phyloP scores from a whole-genome alignment of 2,797 vertebrate species.

The Orestias chungarensis region DNA sequence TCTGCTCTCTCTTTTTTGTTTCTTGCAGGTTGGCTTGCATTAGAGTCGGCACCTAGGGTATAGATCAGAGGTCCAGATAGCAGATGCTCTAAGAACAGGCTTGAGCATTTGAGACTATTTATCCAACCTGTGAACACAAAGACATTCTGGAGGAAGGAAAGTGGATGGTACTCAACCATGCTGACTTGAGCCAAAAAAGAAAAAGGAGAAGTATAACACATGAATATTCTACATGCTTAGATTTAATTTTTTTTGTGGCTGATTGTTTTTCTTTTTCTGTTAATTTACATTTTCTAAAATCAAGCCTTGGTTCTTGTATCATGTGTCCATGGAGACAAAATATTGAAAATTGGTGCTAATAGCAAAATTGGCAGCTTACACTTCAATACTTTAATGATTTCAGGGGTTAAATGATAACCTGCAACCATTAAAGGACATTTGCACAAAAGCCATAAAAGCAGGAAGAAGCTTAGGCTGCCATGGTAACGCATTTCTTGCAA shows the following conservation, averaged over 20 bases:
- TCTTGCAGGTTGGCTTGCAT: conserved; percentile 72
- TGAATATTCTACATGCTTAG: conserved; percentile 7
- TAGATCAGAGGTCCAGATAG: conserved; percentile 77
- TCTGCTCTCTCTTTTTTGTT: conserved; percentile 27
- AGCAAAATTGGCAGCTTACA: conserved; percentile 24
- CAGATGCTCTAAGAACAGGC: conserved; percentile 64
- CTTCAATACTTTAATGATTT: conserved; percentile 18
- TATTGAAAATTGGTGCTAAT: conserved; percentile 29
- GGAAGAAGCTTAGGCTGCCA: conserved; percentile 35
- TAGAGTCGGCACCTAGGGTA: conserved; percentile 59
- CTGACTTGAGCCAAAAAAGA: conserved; percentile 12
- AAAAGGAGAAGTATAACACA: neutral
- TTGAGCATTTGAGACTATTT: conserved; percentile 48
- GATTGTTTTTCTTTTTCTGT: conserved; percentile 1
- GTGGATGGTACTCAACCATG: conserved; percentile 43
- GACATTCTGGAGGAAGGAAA: conserved; percentile 28
- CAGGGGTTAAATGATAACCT: conserved; percentile 20
- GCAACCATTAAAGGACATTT: conserved; percentile 17
- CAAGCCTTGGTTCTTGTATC: conserved; percentile 23
- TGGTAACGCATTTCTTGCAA: conserved; percentile 39
- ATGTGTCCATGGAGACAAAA: conserved; percentile 1
- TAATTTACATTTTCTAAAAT: conserved; percentile 2
- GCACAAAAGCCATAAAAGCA: conserved; percentile 17
- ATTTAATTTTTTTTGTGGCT: neutral
- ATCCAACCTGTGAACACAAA: conserved; percentile 42